Base-by-base conservation (phyloP, 2,113 vertebrate genomes). In the Myocastor coypus region DNA sequence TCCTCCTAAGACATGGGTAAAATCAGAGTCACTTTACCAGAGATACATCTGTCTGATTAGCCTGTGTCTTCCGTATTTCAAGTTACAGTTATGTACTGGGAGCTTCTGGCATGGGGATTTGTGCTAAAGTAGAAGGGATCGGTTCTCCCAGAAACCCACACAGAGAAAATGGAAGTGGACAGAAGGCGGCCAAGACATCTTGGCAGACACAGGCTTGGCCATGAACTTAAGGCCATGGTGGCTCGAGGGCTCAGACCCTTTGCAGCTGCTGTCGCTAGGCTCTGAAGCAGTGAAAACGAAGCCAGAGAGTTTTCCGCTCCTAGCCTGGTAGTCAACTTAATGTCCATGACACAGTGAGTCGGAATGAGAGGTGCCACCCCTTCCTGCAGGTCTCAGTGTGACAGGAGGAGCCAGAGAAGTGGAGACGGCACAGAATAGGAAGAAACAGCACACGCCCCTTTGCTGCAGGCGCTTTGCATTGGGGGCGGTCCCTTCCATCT, bases 161-260 rank as follows among this genome's bases (percentile, higher is more conserved):
- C 14, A 42, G 20, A 26, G 5, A 61, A 26, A 30, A 7, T 6
- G 28, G 50, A 40, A 91, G 14, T 83, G n/a, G 28, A 20, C 17
- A 77, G 68, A 94, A 57, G 20, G 10, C 26, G 86, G 24, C 26
- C 34, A 0, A 3, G 37, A 68, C 28, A 82, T 46, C 7, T 37
- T 8, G 30, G 26, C 5, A 34, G 57, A 8, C 17, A 52, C 12
- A 50, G 57, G 19, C 69, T 28, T 64, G 75, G 57, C 63, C 16
- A 34, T 59, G 32, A 87, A 87, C 81, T 92, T 81, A 92, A 94
- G 28, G 46, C n/a, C 37, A 42, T 61, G 37, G 80, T 52, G 82
- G 7, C 66, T 64, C 64, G 11, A 61, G 13, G 26, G 4, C 28
- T 20, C 69, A 84, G 28, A 81, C 40, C 20, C n/a, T 77, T 59